Conservation (phyloP, 2,113 vertebrate genomes). For the Patagioenas fasciata region DNA sequence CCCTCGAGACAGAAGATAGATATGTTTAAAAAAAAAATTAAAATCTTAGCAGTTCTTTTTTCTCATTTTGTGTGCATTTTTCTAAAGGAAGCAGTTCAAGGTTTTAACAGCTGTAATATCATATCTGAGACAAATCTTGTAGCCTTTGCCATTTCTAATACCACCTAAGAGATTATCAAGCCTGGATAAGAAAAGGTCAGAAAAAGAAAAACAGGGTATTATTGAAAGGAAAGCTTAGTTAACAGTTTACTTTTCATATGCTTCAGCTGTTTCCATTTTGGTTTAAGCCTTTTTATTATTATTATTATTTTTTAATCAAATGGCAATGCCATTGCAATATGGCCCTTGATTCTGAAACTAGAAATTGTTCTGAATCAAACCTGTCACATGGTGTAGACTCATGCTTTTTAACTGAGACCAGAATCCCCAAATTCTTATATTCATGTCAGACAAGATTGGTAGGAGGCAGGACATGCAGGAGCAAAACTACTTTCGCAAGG, state of each 20-base stretch:
- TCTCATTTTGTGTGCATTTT: not conserved
- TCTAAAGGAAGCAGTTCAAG: not conserved
- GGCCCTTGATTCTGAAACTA: not conserved
- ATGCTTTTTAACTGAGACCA: not conserved
- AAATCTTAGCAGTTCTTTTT: not conserved
- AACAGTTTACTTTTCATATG: not conserved
- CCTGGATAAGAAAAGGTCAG: slow-evolving; percentile 5
- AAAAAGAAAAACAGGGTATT: not conserved
- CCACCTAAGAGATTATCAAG: not conserved
- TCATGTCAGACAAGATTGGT: not conserved
- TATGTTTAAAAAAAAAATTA: too few relatives aligned
- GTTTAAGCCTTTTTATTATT: not conserved
- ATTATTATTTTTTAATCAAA: rapidly evolving
- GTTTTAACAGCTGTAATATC: not conserved
- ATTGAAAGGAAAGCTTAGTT: not conserved
- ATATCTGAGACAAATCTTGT: not conserved
- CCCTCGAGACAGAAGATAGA: not conserved
- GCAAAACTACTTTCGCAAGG: rapidly evolving
- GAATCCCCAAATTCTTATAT: not conserved
- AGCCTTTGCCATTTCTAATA: not conserved
- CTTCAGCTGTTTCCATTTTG: not conserved
- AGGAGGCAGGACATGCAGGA: not conserved
- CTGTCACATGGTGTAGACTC: not conserved
- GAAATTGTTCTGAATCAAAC: not conserved
- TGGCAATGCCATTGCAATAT: not conserved